A percentile compares a stretch with the other conserved stretches of the same genome.
These are phyloP conservation scores for Zaprionus taronus DNA, from an alignment of 1,140 invertebrate species.

Conservation along the genomic window DNA sequence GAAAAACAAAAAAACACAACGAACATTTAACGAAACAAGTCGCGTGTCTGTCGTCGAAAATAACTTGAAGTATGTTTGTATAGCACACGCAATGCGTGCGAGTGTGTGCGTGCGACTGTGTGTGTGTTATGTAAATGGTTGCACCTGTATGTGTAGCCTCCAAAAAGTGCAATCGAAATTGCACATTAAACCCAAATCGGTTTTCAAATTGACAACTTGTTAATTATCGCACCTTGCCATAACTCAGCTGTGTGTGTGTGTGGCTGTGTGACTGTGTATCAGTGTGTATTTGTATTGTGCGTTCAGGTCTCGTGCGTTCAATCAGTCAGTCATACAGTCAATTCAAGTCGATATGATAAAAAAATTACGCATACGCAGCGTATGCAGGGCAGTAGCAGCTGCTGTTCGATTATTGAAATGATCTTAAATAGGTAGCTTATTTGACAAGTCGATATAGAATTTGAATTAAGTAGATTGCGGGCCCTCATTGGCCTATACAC, in stretches of 20 bases:
- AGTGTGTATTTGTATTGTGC: background rate
- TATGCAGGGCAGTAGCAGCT: conserved; percentile 1
- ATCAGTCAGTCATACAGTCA: conserved; percentile 45
- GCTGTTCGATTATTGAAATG: conserved; percentile 1
- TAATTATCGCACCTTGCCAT: conserved; percentile 74
- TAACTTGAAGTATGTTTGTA: conserved; percentile 62
- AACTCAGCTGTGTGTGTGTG: background rate
- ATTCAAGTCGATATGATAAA: conserved; percentile 27
- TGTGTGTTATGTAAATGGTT: conserved; percentile 34
- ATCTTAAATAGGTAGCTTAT: conserved; percentile 13
- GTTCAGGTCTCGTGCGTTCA: conserved; percentile 51
- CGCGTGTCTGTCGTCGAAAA: conserved; percentile 64
- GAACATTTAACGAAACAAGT: conserved; percentile 74
- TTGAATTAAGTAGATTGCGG: background rate
- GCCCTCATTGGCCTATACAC: background rate
- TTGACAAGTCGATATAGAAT: conserved; percentile 10
- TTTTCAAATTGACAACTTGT: conserved; percentile 66
- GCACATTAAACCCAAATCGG: conserved; percentile 68
- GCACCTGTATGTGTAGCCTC: conserved; percentile 52
- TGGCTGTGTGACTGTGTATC: background rate
- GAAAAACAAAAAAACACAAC: conserved; percentile 37
- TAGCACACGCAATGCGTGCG: conserved; percentile 23
- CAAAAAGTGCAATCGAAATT: conserved; percentile 68
- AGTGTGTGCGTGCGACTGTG: conserved; percentile 8
- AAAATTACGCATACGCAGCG: conserved; percentile 45